Evolutionary conservation across 2,888 invertebrate genomes (phyloP).

Genomic region (Volucella zonaria): DNA sequence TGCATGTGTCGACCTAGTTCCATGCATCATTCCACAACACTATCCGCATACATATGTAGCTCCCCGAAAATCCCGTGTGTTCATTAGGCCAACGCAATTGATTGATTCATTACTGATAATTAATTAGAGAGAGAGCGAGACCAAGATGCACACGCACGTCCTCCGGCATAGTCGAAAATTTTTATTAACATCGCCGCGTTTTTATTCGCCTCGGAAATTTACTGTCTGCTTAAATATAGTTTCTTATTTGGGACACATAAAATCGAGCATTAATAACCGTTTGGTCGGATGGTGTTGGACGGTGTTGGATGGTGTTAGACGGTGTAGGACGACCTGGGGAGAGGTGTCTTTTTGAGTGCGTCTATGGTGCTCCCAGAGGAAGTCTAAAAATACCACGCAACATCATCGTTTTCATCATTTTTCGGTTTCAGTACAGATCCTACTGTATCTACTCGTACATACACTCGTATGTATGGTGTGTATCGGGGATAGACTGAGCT

Average conservation of each 20-base stretch:
- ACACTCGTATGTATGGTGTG: too few relatives aligned
- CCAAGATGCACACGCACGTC: constrained; percentile 26
- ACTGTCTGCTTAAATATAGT: constrained; percentile 70
- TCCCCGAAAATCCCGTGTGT: constrained; percentile 5
- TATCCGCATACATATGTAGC: not conserved
- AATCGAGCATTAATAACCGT: constrained; percentile 53
- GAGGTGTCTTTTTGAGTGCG: constrained; percentile 40
- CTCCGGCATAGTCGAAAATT: constrained; percentile 39
- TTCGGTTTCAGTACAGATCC: constrained; percentile 18
- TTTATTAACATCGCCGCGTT: constrained; percentile 60
- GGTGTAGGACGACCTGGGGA: not conserved
- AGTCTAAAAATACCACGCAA: constrained; percentile 61
- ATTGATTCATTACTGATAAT: constrained; percentile 73
- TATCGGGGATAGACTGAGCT: constrained; percentile 9
- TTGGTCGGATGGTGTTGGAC: not conserved
- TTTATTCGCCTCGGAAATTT: constrained; percentile 64
- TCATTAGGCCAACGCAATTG: constrained; percentile 68
- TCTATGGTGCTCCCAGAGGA: constrained; percentile 57
- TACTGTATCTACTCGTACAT: constrained; percentile 38
- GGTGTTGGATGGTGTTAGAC: not conserved
- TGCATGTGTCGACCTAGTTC: constrained; percentile 52
- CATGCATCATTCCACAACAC: not conserved
- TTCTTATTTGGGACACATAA: constrained; percentile 69
- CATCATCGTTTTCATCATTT: constrained; percentile 62
- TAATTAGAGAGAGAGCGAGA: constrained; percentile 47